These are phyloP conservation scores for Brachionus paranguensis DNA, from an alignment of 1,140 invertebrate genomes.

Conservation along the genomic window DNA sequence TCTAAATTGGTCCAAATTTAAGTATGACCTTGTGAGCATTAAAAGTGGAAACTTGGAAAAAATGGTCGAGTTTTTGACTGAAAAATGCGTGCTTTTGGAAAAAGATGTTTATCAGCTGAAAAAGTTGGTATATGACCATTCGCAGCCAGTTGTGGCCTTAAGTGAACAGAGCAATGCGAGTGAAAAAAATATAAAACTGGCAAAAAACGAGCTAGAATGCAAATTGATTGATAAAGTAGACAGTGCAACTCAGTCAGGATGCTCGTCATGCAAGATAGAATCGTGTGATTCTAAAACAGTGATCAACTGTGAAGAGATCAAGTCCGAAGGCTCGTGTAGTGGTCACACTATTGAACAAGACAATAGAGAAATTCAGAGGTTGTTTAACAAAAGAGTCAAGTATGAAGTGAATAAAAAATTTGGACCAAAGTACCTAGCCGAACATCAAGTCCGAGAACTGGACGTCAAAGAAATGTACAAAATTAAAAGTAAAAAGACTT, in stretches of 20 bases:
- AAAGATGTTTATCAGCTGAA: neutral
- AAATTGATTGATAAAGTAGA: neutral
- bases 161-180: neutral
- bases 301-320: neutral
- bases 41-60: slow-evolving; percentile 3
- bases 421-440: neutral
- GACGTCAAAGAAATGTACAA: slow-evolving; percentile 36
- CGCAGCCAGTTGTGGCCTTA: neutral
- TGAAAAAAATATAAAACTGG: neutral
- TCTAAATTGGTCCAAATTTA: neutral
- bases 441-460: slow-evolving; percentile 34
- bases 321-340: neutral
- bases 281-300: neutral
- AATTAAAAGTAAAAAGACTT: slow-evolving; percentile 15
- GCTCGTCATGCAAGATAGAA: neutral
- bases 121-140: neutral
- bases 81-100: neutral
- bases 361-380: slow-evolving; percentile 4
- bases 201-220: neutral
- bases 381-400: slow-evolving; percentile 37
- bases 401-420: slow-evolving; percentile 38
- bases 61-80: neutral
- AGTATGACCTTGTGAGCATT: neutral
- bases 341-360: neutral
- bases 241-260: neutral